Conservation (phyloP, 2,888 invertebrate species). For the Rhorus exstirpatorius region DNA sequence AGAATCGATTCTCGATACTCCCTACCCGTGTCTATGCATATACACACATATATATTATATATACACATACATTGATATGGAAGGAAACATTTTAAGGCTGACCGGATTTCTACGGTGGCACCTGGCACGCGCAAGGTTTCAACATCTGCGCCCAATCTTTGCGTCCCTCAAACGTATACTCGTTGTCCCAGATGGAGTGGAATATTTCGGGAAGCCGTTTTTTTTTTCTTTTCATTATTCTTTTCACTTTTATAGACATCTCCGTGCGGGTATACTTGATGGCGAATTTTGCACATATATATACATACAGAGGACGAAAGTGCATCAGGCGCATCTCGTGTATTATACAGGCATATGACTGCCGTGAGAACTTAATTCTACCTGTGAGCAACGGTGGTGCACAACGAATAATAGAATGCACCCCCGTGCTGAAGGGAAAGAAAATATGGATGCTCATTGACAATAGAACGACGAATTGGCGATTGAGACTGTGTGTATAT, state of each 20-base stretch:
- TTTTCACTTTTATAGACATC: slow-evolving; percentile 14
- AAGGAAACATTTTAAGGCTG: slow-evolving; percentile 37
- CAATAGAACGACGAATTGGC: slow-evolving; percentile 61
- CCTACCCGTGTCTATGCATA: neutral
- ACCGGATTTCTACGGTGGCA: slow-evolving; percentile 59
- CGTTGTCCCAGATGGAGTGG: slow-evolving; percentile 2
- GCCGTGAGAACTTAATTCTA: slow-evolving; percentile 71
- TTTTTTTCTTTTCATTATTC: neutral
- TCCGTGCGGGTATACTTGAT: neutral
- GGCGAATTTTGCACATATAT: slow-evolving; percentile 22
- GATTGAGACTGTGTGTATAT: slow-evolving; percentile 13
- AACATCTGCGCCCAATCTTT: slow-evolving; percentile 66
- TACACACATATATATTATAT: neutral
- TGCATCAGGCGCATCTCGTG: neutral
- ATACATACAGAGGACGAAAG: neutral
- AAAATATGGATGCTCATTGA: slow-evolving; percentile 32
- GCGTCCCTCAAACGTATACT: slow-evolving; percentile 32
- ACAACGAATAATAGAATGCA: slow-evolving; percentile 58
- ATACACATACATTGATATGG: neutral
- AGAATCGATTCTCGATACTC: slow-evolving; percentile 61
- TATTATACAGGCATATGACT: slow-evolving; percentile 40
- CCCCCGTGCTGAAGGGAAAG: slow-evolving; percentile 20
- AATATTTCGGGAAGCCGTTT: slow-evolving; percentile 26
- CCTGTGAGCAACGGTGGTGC: slow-evolving; percentile 58
- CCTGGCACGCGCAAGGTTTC: slow-evolving; percentile 71